phyloP scores from a whole-genome alignment of 2,113 vertebrate species.

The Chaetodon trifascialis region DNA sequence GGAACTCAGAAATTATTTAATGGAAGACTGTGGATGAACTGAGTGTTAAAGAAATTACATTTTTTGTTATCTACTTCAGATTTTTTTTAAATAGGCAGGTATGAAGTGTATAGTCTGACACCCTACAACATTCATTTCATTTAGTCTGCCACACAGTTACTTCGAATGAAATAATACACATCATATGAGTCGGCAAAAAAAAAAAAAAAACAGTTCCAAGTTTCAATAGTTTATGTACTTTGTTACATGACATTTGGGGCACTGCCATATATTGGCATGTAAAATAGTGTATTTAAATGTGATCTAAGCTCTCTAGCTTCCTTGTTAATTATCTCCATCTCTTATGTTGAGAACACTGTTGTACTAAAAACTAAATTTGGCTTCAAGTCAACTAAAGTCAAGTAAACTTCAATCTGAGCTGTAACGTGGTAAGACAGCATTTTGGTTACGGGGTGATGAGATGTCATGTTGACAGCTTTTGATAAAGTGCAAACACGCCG shows the following conservation, averaged over 20 bases:
- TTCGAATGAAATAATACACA: neutral
- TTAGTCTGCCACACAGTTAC: neutral
- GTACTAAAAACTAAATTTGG: neutral
- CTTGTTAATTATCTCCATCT: neutral
- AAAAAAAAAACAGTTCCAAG: neutral
- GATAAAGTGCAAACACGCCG: conserved; percentile 1
- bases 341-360: neutral
- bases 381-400: neutral
- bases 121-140: no score
- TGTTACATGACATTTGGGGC: neutral
- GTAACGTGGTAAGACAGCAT: neutral
- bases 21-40: neutral
- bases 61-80: neutral
- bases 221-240: neutral
- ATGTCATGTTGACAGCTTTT: neutral
- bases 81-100: neutral
- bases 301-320: neutral
- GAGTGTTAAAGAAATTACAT: neutral
- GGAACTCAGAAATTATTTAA: neutral
- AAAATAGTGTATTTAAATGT: neutral
- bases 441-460: conserved; percentile 2
- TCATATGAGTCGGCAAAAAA: neutral
- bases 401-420: neutral
- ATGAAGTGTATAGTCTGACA: neutral
- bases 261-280: neutral